These are phyloP conservation scores for Megastigmus dorsalis DNA, from an alignment of 2,888 invertebrate species.

Conservation along the genomic window DNA sequence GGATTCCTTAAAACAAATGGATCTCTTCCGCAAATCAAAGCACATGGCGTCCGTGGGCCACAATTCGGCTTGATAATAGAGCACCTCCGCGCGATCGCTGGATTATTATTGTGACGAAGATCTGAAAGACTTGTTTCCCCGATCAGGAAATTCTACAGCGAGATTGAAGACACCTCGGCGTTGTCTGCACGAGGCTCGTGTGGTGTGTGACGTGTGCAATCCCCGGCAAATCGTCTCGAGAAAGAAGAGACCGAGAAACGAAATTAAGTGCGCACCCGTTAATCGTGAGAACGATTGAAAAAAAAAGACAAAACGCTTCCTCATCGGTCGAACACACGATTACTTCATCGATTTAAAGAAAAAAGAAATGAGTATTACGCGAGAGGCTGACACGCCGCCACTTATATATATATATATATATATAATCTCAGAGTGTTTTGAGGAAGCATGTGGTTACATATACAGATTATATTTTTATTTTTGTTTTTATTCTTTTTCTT, in stretches of 20 bases:
- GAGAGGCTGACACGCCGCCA: slow-evolving; percentile 39
- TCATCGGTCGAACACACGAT: slow-evolving; percentile 17
- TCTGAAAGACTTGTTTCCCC: slow-evolving; percentile 57
- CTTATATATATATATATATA: neutral
- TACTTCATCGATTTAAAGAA: too few relatives aligned
- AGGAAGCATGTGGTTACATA: too few relatives aligned
- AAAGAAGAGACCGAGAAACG: too few relatives aligned
- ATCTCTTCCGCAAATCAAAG: too few relatives aligned
- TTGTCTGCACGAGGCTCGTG: slow-evolving; percentile 59
- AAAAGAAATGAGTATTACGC: slow-evolving; percentile 13
- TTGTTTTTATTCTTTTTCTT: neutral
- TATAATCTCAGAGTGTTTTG: too few relatives aligned
- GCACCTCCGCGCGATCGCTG: too few relatives aligned
- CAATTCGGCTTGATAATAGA: too few relatives aligned
- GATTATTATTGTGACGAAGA: too few relatives aligned
- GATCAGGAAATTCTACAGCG: slow-evolving; percentile 70
- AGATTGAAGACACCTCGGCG: slow-evolving; percentile 65
- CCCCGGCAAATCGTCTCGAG: slow-evolving; percentile 61
- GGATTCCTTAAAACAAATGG: too few relatives aligned
- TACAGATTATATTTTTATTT: neutral
- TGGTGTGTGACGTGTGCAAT: slow-evolving; percentile 58
- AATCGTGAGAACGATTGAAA: too few relatives aligned
- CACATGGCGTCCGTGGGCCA: too few relatives aligned
- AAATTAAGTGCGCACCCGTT: too few relatives aligned
- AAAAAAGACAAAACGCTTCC: slow-evolving; percentile 30